phyloP scores from a whole-genome alignment of 2,888 invertebrate species.

The Nemurella pictetii region DNA sequence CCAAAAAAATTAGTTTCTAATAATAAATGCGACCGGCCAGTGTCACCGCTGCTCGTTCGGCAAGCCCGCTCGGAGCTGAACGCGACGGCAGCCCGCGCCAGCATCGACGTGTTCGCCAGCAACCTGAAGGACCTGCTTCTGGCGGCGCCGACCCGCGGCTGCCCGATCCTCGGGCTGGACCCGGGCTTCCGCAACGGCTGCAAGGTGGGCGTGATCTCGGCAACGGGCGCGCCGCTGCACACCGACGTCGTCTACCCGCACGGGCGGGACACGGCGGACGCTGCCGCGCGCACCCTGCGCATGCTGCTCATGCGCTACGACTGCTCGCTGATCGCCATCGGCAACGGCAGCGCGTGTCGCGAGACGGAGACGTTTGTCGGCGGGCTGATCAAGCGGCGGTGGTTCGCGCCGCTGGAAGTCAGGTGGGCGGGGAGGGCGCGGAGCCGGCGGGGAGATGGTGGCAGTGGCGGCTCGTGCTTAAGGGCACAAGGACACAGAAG shows the following conservation, averaged over 20 bases:
- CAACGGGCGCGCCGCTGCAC: constrained; percentile 69
- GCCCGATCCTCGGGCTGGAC: constrained; percentile 81
- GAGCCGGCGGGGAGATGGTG: no score
- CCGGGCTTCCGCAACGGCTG: constrained; percentile 90
- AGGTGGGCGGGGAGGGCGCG: no score
- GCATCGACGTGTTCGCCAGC: constrained; percentile 80
- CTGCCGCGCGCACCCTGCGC: constrained; percentile 53
- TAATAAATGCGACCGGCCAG: constrained; percentile 48
- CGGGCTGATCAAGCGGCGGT: constrained; percentile 58
- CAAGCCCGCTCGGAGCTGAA: constrained; percentile 75
- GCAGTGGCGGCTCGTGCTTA: no score
- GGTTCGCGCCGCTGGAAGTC: constrained; percentile 60
- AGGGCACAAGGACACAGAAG: no score
- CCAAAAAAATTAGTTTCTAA: no score
- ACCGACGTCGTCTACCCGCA: constrained; percentile 71
- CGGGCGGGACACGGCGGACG: constrained; percentile 42
- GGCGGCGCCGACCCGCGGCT: constrained; percentile 77
- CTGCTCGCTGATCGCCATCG: constrained; percentile 81
- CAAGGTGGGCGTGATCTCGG: constrained; percentile 80
- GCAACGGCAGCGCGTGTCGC: constrained; percentile 88
- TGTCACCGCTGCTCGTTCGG: constrained; percentile 68
- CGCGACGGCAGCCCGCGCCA: constrained; percentile 74
- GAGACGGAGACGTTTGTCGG: constrained; percentile 80
- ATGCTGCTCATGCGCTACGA: constrained; percentile 63
- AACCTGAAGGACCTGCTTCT: constrained; percentile 84